Percentiles rank a stretch among this genome's conserved stretches.
Evolutionary conservation across 2,888 invertebrate species (phyloP).

Genomic region (Megalurothrips usitatus): DNA sequence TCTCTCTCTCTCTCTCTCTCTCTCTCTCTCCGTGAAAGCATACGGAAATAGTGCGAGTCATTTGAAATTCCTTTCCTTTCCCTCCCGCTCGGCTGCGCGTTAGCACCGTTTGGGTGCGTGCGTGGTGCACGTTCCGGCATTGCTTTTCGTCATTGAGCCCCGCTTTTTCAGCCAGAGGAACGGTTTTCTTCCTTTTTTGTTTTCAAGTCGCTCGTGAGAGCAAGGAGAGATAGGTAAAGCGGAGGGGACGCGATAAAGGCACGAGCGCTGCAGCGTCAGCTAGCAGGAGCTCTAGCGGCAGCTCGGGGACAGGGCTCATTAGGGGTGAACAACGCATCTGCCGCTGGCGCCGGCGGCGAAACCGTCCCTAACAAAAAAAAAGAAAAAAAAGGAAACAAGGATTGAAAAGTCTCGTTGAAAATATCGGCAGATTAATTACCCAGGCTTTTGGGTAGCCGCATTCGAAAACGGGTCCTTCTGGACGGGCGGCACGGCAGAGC

Average conservation of each 20-base stretch:
- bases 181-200: background rate
- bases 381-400: background rate
- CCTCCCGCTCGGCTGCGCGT: background rate
- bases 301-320: too few relatives aligned
- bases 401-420: constrained; percentile 12
- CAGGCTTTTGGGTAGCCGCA: background rate
- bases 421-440: constrained; percentile 14
- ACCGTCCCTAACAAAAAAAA: too few relatives aligned
- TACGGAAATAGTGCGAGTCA: background rate
- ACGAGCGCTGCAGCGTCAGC: background rate
- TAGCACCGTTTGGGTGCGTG: background rate
- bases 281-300: too few relatives aligned
- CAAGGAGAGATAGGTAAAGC: background rate
- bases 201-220: background rate
- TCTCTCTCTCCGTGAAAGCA: background rate
- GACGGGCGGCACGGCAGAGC: too few relatives aligned
- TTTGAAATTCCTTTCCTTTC: background rate
- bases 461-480: background rate
- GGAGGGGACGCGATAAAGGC: background rate
- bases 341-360: too few relatives aligned
- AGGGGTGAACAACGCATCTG: too few relatives aligned
- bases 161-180: background rate
- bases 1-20: background rate
- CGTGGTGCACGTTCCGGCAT: background rate
- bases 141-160: constrained; percentile 2